A percentile compares a stretch with the other conserved stretches of the same genome.
phyloP scores from a whole-genome alignment of 2,888 invertebrate genomes.

The Eupeodes latifasciatus region DNA sequence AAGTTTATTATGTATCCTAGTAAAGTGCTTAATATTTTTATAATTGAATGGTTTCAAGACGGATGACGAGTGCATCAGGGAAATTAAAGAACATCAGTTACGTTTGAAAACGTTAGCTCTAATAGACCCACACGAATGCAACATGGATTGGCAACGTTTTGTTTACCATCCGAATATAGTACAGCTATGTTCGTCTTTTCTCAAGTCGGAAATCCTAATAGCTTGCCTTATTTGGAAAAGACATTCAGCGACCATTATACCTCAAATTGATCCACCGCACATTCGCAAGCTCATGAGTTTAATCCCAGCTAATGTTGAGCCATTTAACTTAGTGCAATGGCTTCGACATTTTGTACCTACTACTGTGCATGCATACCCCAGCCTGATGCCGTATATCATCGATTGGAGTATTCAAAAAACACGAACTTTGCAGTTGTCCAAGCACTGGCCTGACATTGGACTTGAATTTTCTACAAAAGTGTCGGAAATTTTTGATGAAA shows the following conservation, averaged over 20 bases:
- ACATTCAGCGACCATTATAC: slow-evolving; percentile 81
- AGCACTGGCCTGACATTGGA: slow-evolving; percentile 84
- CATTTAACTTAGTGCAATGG: slow-evolving; percentile 83
- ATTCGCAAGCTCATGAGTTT: slow-evolving; percentile 80
- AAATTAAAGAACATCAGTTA: slow-evolving; percentile 82
- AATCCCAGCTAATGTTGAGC: slow-evolving; percentile 82
- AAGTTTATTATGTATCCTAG: neutral
- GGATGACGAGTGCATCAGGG: slow-evolving; percentile 80
- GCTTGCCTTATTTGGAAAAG: slow-evolving; percentile 83
- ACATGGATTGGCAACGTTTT: slow-evolving; percentile 83
- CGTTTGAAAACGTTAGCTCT: slow-evolving; percentile 83
- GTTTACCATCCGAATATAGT: slow-evolving; percentile 82
- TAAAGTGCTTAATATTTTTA: neutral
- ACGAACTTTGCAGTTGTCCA: slow-evolving; percentile 81
- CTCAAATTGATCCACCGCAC: slow-evolving; percentile 80
- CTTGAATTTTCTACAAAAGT: slow-evolving; percentile 83
- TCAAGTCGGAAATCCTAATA: slow-evolving; percentile 81
- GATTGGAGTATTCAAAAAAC: slow-evolving; percentile 83
- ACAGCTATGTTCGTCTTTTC: slow-evolving; percentile 80
- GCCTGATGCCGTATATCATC: slow-evolving; percentile 81
- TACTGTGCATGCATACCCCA: slow-evolving; percentile 82
- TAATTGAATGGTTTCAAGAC: slow-evolving; percentile 71
- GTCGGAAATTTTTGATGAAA: slow-evolving; percentile 81
- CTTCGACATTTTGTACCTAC: slow-evolving; percentile 82
- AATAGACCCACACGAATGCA: slow-evolving; percentile 83